Evolutionary conservation across 2,888 invertebrate genomes (phyloP).

Genomic region (Parasteatoda lunata): DNA sequence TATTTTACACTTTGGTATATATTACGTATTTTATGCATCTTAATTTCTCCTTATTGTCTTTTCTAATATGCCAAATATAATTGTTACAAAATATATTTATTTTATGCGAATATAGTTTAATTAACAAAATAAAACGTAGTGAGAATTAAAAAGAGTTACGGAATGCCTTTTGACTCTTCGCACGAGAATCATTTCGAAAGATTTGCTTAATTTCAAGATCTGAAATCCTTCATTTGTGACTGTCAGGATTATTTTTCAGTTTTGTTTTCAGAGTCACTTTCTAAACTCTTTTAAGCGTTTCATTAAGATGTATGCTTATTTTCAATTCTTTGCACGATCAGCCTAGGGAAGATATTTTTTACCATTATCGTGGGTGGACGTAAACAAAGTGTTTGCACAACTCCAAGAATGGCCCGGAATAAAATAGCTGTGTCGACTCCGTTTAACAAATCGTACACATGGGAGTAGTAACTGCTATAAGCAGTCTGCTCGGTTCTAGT

Average conservation of each 20-base stretch:
- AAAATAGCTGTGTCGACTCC: slow-evolving; percentile 37
- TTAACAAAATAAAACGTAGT: too few species aligned
- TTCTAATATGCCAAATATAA: too few species aligned
- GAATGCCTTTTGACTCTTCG: too few species aligned
- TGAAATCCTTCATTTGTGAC: too few species aligned
- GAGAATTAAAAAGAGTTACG: too few species aligned
- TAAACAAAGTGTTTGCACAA: slow-evolving; percentile 41
- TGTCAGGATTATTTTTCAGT: background rate
- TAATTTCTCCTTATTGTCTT: too few species aligned
- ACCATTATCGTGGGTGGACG: slow-evolving; percentile 16
- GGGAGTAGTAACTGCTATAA: slow-evolving; percentile 53
- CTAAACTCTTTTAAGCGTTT: background rate
- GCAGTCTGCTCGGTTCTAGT: slow-evolving; percentile 26
- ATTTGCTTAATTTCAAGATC: too few species aligned
- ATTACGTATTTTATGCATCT: too few species aligned
- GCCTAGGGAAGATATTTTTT: slow-evolving; percentile 24
- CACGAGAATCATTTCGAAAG: too few species aligned
- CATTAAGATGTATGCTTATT: slow-evolving; percentile 5
- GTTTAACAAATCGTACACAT: slow-evolving; percentile 40
- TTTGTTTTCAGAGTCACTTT: background rate
- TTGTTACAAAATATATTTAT: too few species aligned
- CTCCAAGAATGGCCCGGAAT: slow-evolving; percentile 38
- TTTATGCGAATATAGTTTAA: too few species aligned
- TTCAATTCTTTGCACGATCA: slow-evolving; percentile 52
- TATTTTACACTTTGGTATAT: too few species aligned